A percentile compares a stretch with the other conserved stretches of the same genome.
Conservation (phyloP, 2,113 vertebrate species). For the Sebastes fasciatus region DNA sequence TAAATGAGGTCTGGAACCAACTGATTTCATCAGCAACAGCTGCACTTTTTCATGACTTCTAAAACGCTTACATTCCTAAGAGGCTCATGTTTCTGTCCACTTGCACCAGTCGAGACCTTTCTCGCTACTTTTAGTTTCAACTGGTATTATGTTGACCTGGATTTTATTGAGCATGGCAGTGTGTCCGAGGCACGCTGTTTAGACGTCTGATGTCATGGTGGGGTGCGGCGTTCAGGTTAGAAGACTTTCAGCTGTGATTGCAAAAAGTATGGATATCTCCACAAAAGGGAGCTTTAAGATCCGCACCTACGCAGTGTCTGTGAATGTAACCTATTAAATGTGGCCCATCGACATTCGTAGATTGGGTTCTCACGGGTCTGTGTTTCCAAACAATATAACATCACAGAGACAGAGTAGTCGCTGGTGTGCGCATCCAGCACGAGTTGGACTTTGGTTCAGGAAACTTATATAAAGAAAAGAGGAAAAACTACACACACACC, state of each 20-base stretch:
- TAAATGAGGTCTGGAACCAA: conserved; percentile 77
- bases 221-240: conserved; percentile 39
- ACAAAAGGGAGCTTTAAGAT: conserved; percentile 40
- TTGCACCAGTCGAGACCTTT: conserved; percentile 68
- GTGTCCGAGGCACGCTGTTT: conserved; percentile 50
- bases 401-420: not conserved
- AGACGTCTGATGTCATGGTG: conserved; percentile 66
- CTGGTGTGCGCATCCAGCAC: not conserved
- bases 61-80: conserved; percentile 69
- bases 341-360: conserved; percentile 33
- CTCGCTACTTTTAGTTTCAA: conserved; percentile 67
- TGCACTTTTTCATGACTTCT: conserved; percentile 74
- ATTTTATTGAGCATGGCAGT: conserved; percentile 76
- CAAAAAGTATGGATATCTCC: conserved; percentile 20
- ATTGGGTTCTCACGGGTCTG: conserved; percentile 31
- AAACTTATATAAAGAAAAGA: not conserved
- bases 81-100: conserved; percentile 75
- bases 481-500: not conserved
- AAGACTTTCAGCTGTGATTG: conserved; percentile 57
- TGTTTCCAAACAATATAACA: conserved; percentile 25
- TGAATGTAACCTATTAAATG: conserved; percentile 49
- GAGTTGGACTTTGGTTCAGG: not conserved
- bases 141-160: conserved; percentile 68
- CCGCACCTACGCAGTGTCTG: conserved; percentile 23
- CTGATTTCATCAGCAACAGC: conserved; percentile 79